A percentile compares a stretch with the other conserved stretches of the same genome.
phyloP scores from a whole-genome alignment of 2,888 invertebrate genomes.

The Brachypterus glaber region DNA sequence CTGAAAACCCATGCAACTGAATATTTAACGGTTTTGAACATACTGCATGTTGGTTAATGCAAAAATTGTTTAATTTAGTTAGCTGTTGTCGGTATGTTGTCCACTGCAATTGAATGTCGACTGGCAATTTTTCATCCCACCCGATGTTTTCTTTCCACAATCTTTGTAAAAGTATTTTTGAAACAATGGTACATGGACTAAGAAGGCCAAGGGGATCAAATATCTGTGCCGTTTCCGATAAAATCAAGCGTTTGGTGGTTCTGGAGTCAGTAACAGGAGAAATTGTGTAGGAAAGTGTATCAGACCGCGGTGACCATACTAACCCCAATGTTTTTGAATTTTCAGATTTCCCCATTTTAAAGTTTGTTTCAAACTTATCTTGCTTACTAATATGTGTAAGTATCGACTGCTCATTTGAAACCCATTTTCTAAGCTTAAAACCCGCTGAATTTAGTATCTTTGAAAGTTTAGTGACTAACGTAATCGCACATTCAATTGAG shows the following conservation, averaged over 20 bases:
- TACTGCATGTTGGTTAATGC: conserved; percentile 3
- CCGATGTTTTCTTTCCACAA: conserved; percentile 12
- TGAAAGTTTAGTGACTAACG: neutral
- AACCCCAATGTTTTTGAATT: neutral
- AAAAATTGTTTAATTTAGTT: neutral
- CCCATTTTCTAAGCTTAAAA: conserved; percentile 6
- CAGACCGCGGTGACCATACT: neutral
- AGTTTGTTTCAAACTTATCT: neutral
- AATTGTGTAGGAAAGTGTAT: neutral
- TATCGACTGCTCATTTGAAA: conserved; percentile 4
- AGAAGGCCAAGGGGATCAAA: conserved; percentile 17
- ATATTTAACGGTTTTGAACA: neutral
- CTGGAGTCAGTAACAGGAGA: no score
- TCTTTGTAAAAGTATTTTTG: conserved; percentile 16
- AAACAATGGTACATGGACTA: conserved; percentile 10
- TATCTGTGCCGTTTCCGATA: conserved; percentile 3
- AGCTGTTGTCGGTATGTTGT: conserved; percentile 3
- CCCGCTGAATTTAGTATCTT: neutral
- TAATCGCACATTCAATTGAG: conserved; percentile 1
- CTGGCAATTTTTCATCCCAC: conserved; percentile 10
- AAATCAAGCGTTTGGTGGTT: no score
- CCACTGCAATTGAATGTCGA: conserved; percentile 1
- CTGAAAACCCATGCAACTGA: conserved; percentile 7
- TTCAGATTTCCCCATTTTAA: neutral
- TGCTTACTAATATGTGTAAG: neutral